Conservation (phyloP, 30 jellyfish, hydroid and myxozoan genomes). For the Rhopilema esculentum region DNA sequence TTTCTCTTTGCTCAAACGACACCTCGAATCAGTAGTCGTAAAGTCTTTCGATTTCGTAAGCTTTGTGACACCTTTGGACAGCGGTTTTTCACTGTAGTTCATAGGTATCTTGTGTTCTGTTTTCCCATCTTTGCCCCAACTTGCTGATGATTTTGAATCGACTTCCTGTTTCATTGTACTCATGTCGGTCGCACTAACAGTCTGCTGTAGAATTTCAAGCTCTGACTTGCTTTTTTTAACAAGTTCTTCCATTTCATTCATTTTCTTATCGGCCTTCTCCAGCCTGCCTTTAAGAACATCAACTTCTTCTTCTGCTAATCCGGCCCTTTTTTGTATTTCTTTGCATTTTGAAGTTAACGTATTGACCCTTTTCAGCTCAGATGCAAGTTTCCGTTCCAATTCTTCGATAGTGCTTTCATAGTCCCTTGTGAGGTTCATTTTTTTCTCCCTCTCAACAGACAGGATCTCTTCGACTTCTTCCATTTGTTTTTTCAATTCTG, state of each 20-base stretch:
- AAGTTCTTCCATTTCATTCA: conserved; percentile 70
- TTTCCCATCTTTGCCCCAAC: not conserved
- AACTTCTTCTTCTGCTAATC: conserved; percentile 3
- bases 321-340: conserved; percentile 20
- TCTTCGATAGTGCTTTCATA: conserved; percentile 46
- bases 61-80: not conserved
- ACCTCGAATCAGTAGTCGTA: conserved; percentile 17
- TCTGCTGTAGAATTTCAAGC: conserved; percentile 41
- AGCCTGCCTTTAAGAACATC: conserved; percentile 10
- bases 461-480: conserved; percentile 46
- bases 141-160: not conserved
- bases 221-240: conserved; percentile 59
- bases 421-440: conserved; percentile 6
- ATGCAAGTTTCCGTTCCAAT: conserved; percentile 38
- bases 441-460: conserved; percentile 28
- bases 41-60: conserved; percentile 1
- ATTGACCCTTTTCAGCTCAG: conserved; percentile 40
- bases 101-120: not conserved
- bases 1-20: conserved; percentile 38
- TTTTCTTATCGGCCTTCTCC: conserved; percentile 48
- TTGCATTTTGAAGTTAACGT: conserved; percentile 33
- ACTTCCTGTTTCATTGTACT: not conserved
- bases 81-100: not conserved
- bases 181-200: conserved; percentile 53
- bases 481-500: conserved; percentile 35